A percentile compares a stretch with the other conserved stretches of the same genome.
These are phyloP conservation scores for Steinernema khuongi DNA, from an alignment of 1,140 invertebrate genomes.

Conservation along the genomic window DNA sequence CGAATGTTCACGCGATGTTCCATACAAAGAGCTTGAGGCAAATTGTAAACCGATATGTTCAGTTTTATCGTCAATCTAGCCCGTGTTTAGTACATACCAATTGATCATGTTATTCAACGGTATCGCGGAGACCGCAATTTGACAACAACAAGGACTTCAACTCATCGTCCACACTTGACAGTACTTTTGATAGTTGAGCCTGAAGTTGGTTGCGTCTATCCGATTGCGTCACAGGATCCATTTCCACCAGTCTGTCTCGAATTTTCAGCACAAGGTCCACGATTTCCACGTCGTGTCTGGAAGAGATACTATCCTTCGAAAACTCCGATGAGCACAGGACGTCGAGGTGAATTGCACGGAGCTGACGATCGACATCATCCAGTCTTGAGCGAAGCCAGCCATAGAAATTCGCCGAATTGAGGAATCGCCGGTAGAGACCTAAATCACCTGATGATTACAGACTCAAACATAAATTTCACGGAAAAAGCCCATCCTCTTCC, in stretches of 20 bases:
- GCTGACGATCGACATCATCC: constrained; percentile 46
- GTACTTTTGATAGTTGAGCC: constrained; percentile 32
- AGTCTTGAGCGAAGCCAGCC: constrained; percentile 44
- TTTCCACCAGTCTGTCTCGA: constrained; percentile 30
- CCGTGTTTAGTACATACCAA: not conserved
- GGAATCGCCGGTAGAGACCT: constrained; percentile 47
- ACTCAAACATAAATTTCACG: constrained; percentile 15
- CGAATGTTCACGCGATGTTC: not conserved
- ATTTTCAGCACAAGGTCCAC: constrained; percentile 53
- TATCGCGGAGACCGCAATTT: constrained; percentile 36
- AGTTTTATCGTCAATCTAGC: not conserved
- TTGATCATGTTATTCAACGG: constrained; percentile 22
- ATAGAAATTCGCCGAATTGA: constrained; percentile 50
- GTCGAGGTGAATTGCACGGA: constrained; percentile 46
- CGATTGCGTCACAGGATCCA: not conserved
- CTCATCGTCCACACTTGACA: constrained; percentile 36
- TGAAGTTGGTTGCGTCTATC: constrained; percentile 20
- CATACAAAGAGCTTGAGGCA: no score
- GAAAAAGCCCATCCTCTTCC: no score
- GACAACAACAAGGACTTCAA: constrained; percentile 35
- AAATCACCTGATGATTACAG: constrained; percentile 16
- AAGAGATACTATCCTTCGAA: constrained; percentile 34
- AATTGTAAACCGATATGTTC: not conserved
- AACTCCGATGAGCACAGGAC: constrained; percentile 49
- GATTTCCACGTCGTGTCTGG: constrained; percentile 49